A percentile compares a stretch with the other conserved stretches of the same genome.
Evolutionary conservation across 2,113 vertebrate species (phyloP).

Genomic region (Puffinus mauretanicus): DNA sequence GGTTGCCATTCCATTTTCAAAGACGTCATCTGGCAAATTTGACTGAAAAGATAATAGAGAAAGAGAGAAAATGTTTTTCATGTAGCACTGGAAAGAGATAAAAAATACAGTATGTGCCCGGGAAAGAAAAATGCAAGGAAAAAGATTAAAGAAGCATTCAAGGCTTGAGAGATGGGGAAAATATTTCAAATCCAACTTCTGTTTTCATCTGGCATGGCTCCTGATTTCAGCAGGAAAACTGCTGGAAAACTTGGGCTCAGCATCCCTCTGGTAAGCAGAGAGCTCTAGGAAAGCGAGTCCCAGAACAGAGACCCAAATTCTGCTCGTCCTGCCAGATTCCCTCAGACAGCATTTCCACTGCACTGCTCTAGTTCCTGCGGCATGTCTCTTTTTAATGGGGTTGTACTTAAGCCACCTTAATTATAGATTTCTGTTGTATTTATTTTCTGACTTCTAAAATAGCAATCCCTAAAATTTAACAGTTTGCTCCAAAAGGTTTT

Average conservation of each 20-base stretch:
- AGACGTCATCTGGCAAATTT: conserved; percentile 87
- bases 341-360: background rate
- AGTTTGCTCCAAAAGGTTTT: background rate
- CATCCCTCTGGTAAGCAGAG: background rate
- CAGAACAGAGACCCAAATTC: background rate
- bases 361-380: background rate
- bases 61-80: background rate
- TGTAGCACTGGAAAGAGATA: background rate
- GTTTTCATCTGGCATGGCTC: background rate
- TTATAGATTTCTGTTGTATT: background rate
- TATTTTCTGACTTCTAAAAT: background rate
- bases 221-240: background rate
- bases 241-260: background rate
- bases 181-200: background rate
- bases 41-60: conserved; percentile 74
- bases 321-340: background rate
- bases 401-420: background rate
- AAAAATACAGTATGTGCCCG: background rate
- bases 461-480: background rate
- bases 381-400: background rate
- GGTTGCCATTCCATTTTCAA: conserved; percentile 80
- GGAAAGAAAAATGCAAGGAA: background rate
- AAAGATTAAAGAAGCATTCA: background rate
- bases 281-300: background rate
- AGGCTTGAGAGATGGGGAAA: background rate